Percentiles rank a stretch among this genome's conserved stretches.
phyloP scores from a whole-genome alignment of 1,140 invertebrate genomes.

The Bombus pascuorum region DNA sequence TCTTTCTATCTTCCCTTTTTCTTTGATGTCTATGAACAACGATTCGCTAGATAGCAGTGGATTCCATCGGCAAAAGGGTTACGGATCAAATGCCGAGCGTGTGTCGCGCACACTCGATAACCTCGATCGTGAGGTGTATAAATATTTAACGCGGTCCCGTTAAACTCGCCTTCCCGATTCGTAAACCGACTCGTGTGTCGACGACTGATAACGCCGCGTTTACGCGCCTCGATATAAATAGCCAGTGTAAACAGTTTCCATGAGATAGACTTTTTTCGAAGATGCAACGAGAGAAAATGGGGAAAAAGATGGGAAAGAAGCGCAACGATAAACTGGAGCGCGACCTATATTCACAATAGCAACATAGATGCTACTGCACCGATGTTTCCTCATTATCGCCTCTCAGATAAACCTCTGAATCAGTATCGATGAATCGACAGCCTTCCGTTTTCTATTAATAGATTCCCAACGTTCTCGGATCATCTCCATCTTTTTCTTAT shows the following conservation, averaged over 20 bases:
- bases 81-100: background rate
- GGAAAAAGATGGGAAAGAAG: background rate
- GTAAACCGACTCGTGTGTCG: conserved; percentile 38
- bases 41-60: background rate
- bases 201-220: conserved; percentile 36
- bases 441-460: background rate
- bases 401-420: conserved; percentile 22
- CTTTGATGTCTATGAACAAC: background rate
- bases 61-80: background rate
- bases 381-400: background rate
- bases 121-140: conserved; percentile 42
- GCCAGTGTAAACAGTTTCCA: background rate
- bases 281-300: background rate
- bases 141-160: conserved; percentile 50
- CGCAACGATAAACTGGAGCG: background rate
- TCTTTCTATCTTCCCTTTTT: background rate
- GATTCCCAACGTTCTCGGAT: no score
- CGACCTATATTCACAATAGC: conserved; percentile 24
- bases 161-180: conserved; percentile 46
- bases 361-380: background rate
- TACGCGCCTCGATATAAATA: conserved; percentile 28
- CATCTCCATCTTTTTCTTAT: no score
- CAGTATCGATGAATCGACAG: conserved; percentile 1
- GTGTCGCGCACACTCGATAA: conserved; percentile 33
- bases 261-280: background rate